Evolutionary conservation across 2,797 vertebrate genomes (phyloP).

Genomic region (Sebastolobus alascanus): DNA sequence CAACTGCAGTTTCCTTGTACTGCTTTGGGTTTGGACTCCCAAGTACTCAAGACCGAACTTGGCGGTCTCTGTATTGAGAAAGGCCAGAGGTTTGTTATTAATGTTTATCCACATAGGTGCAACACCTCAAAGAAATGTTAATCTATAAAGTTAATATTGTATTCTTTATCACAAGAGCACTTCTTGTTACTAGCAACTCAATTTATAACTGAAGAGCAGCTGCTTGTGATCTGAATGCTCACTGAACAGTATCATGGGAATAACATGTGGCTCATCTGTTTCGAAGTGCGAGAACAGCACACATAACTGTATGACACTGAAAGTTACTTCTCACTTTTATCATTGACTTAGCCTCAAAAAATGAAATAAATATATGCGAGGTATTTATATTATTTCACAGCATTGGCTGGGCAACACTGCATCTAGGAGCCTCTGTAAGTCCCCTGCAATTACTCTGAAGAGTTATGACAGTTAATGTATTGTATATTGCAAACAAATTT

Average conservation of each 20-base stretch:
- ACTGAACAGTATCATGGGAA: conserved; percentile 32
- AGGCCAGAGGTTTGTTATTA: background rate
- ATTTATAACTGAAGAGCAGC: background rate
- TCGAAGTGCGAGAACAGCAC: conserved; percentile 2
- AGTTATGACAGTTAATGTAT: background rate
- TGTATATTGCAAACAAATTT: conserved; percentile 11
- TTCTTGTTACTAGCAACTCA: background rate
- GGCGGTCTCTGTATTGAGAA: background rate
- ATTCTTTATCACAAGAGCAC: background rate
- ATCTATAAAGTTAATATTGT: background rate
- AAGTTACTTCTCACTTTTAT: conserved; percentile 1
- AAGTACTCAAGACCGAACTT: background rate
- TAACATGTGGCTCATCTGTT: conserved; percentile 19
- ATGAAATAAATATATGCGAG: background rate
- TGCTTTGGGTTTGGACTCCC: background rate
- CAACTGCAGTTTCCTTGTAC: background rate
- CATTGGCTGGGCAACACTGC: background rate
- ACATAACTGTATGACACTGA: background rate
- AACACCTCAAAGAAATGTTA: background rate
- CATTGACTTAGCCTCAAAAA: background rate
- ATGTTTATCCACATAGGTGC: background rate
- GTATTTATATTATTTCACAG: background rate
- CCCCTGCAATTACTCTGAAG: background rate
- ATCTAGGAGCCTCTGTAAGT: background rate
- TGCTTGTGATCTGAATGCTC: conserved; percentile 17